Base-by-base conservation (phyloP, 2,888 invertebrate genomes). In the Microctonus aethiopoides region DNA sequence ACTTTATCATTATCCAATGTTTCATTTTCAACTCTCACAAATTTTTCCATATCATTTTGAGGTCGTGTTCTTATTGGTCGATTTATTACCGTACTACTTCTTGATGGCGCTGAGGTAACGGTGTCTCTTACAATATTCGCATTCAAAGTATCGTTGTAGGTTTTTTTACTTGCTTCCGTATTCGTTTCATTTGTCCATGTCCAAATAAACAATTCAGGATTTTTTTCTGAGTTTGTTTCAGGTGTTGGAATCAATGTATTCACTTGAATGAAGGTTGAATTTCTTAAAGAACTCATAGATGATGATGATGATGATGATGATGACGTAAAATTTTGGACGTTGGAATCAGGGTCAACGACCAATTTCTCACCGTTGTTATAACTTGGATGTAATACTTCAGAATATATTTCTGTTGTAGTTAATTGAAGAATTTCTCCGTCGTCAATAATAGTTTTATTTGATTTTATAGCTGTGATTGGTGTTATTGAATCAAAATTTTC, bases 61-160 rank as follows among this genome's bases (percentile, higher is more conserved):
- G 92, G 92, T 51, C 91, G 87, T 1, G 92, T 92, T 77, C 92
- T 87, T 56, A 94, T 87, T 0, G 93, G 93, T 73, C 93, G 88
- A 69, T 91, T 91, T 5, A 94, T 89, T 0, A 94, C 94, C 0
- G 93, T 91, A 85, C 95, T 94, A 1, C 94, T 95, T 80, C 94
- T 92, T 0, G 92, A 94, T 0, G 95, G 95, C 68, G 94, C 87
- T 52, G 94, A 84, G 0, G 94, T 94, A 1, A 91, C 90, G 22
- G 91, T 68, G 68, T 83, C 81, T 32, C 83, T 77, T 0, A 83
- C 82, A 6, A 83, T 80, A 64, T 82, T 84, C 0, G 84, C 81
- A 46, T 83, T 85, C 11, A 82, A 67, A 0, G 84, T 84, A 20
- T 85, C 84, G 70, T 86, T 86, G 66, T 85, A 83, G 24, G 78